Percentiles rank a stretch among this genome's conserved stretches.
Evolutionary conservation across 2,888 invertebrate species (phyloP).

Genomic region (Teleogryllus oceanicus): DNA sequence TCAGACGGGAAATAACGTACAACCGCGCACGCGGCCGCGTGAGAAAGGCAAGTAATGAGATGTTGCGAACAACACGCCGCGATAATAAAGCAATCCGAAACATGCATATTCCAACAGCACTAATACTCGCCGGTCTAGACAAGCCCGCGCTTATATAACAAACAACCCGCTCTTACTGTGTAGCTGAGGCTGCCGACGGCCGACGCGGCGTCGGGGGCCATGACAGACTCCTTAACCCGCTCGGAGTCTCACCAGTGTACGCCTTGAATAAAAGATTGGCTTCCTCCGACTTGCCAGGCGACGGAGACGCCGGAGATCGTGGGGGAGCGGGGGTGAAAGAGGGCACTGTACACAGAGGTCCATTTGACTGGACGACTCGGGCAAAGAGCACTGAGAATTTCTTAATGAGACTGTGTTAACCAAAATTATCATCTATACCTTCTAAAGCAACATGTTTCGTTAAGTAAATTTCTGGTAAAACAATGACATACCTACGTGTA

Average conservation of each 20-base stretch:
- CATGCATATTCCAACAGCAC: neutral
- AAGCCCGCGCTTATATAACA: neutral
- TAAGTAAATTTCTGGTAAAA: no score
- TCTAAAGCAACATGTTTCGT: no score
- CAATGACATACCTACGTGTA: no score
- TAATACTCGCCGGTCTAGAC: neutral
- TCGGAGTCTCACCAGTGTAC: neutral
- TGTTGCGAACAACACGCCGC: neutral
- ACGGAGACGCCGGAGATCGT: no score
- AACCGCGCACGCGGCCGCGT: neutral
- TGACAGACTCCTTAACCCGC: neutral
- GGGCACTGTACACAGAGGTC: no score
- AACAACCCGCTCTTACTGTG: neutral
- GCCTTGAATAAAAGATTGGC: slow-evolving; percentile 3
- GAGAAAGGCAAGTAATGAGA: neutral
- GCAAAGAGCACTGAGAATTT: no score
- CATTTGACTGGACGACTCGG: no score
- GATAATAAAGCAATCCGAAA: neutral
- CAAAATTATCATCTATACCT: no score
- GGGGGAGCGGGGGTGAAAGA: no score
- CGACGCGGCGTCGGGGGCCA: neutral
- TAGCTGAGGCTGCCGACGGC: neutral
- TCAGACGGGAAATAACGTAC: neutral
- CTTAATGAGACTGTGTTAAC: no score
- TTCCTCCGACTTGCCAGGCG: neutral